phyloP scores from a whole-genome alignment of 1,140 invertebrate species.

The Bombus difficillimus region DNA sequence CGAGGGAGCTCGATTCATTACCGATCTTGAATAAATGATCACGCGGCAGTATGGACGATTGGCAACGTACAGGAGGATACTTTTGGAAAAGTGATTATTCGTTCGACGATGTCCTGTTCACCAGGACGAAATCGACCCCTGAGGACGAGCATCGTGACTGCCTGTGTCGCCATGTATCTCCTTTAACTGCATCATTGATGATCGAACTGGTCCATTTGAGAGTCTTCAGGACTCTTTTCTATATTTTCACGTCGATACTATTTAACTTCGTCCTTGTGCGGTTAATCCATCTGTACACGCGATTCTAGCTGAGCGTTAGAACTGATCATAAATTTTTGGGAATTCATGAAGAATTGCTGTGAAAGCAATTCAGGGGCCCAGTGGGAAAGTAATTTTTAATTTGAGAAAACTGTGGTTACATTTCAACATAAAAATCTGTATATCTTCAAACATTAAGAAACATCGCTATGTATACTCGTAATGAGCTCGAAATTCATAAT shows the following conservation, averaged over 20 bases:
- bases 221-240: conserved; percentile 48
- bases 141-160: conserved; percentile 65
- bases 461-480: too few species aligned
- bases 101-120: conserved; percentile 72
- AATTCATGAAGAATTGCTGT: too few species aligned
- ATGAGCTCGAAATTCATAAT: too few species aligned
- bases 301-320: neutral
- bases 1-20: conserved; percentile 79
- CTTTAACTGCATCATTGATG: conserved; percentile 80
- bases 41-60: conserved; percentile 62
- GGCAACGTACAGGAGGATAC: conserved; percentile 41
- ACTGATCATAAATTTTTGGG: too few species aligned
- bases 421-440: too few species aligned
- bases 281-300: conserved; percentile 35
- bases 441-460: too few species aligned
- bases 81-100: conserved; percentile 80
- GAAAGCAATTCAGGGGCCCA: neutral
- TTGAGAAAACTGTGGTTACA: too few species aligned
- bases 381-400: neutral
- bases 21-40: conserved; percentile 79
- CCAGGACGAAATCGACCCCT: conserved; percentile 78
- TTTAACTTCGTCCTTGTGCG: conserved; percentile 4
- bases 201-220: conserved; percentile 25
- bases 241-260: conserved; percentile 56
- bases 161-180: conserved; percentile 73